Evolutionary conservation across 2,113 vertebrate species (phyloP).

Genomic region (Macquaria australasica): DNA sequence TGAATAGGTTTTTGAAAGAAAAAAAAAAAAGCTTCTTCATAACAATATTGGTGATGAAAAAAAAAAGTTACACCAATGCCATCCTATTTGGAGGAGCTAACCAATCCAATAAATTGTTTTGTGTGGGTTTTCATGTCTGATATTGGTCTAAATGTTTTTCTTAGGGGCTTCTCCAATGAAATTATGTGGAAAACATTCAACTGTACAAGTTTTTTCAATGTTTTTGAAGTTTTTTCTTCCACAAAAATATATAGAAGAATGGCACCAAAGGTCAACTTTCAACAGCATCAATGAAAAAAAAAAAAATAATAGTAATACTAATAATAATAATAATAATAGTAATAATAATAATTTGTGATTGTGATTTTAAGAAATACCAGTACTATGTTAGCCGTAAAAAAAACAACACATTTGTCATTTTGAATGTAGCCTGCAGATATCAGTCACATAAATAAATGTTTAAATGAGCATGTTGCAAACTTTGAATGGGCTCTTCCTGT

Average conservation of each 20-base stretch:
- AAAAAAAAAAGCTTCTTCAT: too few relatives aligned
- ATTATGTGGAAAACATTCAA: too few relatives aligned
- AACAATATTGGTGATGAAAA: too few relatives aligned
- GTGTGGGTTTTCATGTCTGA: background rate
- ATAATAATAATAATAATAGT: background rate
- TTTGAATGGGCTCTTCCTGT: background rate
- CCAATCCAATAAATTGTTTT: too few relatives aligned
- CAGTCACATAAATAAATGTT: background rate
- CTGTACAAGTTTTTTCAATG: background rate
- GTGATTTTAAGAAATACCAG: too few relatives aligned
- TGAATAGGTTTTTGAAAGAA: too few relatives aligned
- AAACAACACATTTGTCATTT: background rate
- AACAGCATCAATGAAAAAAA: background rate
- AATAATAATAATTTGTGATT: too few relatives aligned
- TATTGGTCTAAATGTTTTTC: background rate
- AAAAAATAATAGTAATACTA: background rate
- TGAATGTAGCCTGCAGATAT: background rate
- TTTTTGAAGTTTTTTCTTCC: background rate
- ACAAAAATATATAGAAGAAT: background rate
- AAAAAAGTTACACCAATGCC: too few relatives aligned
- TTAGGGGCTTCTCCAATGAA: background rate
- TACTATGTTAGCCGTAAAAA: too few relatives aligned
- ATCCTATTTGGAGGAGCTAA: too few relatives aligned
- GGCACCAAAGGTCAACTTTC: background rate
- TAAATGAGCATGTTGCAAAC: background rate